Conservation (phyloP, 1,140 invertebrate species). For the Tribolium madens region DNA sequence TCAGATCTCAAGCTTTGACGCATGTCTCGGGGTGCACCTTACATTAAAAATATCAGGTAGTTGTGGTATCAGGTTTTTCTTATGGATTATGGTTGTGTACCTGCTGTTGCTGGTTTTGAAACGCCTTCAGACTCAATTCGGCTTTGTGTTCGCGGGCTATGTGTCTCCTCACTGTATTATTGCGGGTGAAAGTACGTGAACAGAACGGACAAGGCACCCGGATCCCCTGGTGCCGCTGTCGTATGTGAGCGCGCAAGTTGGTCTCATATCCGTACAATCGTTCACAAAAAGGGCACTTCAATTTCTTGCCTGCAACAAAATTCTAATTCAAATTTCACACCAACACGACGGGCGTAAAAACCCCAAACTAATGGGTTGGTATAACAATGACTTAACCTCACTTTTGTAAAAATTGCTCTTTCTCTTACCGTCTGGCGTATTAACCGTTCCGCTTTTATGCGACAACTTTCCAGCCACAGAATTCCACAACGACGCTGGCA, state of each 20-base stretch:
- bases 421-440: slow-evolving; percentile 72
- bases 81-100: slow-evolving; percentile 54
- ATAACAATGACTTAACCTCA: too few species aligned
- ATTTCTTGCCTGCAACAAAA: slow-evolving; percentile 80
- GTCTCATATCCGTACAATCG: slow-evolving; percentile 93
- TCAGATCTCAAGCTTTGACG: slow-evolving; percentile 49
- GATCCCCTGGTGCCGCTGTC: slow-evolving; percentile 90
- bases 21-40: slow-evolving; percentile 39
- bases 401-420: too few species aligned
- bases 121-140: slow-evolving; percentile 77
- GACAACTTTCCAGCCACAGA: slow-evolving; percentile 66
- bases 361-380: too few species aligned
- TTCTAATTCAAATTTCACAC: too few species aligned
- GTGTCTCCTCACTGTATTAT: slow-evolving; percentile 89
- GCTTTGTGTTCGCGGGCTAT: slow-evolving; percentile 88
- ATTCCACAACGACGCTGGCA: slow-evolving; percentile 70
- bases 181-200: slow-evolving; percentile 89
- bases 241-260: slow-evolving; percentile 89
- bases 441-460: slow-evolving; percentile 71
- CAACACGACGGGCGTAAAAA: too few species aligned
- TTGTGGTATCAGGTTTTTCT: slow-evolving; percentile 18
- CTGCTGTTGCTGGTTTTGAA: slow-evolving; percentile 70
- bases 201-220: slow-evolving; percentile 89
- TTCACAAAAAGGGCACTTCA: slow-evolving; percentile 93
- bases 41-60: slow-evolving; percentile 45